Conservation (phyloP, 2,797 vertebrate genomes). For the Loriculus beryllinus region DNA sequence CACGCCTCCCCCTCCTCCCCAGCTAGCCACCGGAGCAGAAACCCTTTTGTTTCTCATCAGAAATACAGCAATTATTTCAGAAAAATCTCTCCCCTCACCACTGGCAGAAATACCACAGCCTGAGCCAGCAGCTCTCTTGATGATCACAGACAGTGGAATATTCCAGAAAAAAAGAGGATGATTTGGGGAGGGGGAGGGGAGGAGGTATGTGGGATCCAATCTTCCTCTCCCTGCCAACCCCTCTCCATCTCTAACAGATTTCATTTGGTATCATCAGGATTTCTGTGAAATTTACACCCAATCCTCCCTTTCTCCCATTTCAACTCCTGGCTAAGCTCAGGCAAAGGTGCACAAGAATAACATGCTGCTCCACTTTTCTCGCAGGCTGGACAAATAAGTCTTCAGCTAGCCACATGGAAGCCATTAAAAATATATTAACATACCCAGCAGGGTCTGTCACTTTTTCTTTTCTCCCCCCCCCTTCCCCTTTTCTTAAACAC, state of each 20-base stretch:
- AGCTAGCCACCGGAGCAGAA: background rate
- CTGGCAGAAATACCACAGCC: constrained; percentile 29
- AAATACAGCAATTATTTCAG: constrained; percentile 44
- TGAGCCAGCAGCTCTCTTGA: constrained; percentile 39
- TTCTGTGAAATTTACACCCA: constrained; percentile 35
- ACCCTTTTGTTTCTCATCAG: background rate
- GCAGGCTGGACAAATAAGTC: constrained; percentile 33
- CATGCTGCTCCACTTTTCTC: background rate
- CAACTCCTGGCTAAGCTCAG: constrained; percentile 16
- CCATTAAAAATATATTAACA: constrained; percentile 66
- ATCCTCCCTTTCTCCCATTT: background rate
- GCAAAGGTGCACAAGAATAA: constrained; percentile 8
- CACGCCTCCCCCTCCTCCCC: background rate
- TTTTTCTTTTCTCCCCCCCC: background rate
- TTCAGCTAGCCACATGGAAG: constrained; percentile 56
- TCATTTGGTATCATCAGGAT: constrained; percentile 27
- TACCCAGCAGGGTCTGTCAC: constrained; percentile 56
- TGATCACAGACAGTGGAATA: constrained; percentile 29
- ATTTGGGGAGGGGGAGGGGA: constrained; percentile 5
- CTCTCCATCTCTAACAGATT: constrained; percentile 14
- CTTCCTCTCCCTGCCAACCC: constrained; percentile 1
- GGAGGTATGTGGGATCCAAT: constrained; percentile 28
- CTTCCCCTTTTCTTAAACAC: background rate
- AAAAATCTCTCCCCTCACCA: constrained; percentile 23
- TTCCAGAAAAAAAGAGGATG: constrained; percentile 58